phyloP scores from a whole-genome alignment of 2,797 vertebrate genomes.

The Heterohyrax brucei region DNA sequence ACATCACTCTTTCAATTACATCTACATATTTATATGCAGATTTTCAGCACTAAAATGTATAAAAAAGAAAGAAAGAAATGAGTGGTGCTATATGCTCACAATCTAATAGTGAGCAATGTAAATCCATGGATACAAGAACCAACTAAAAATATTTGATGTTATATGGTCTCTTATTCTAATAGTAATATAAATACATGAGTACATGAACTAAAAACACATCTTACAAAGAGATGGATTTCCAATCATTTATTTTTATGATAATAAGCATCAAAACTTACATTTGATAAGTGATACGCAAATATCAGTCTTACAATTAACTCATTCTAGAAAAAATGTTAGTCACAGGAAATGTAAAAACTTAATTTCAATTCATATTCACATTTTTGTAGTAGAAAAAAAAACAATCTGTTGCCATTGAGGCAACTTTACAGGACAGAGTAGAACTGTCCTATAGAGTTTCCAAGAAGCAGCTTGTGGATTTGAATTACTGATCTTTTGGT shows the following conservation, averaged over 20 bases:
- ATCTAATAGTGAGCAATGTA: neutral
- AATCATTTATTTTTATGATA: constrained; percentile 17
- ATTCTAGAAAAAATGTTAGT: neutral
- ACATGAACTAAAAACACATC: neutral
- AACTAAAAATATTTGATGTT: neutral
- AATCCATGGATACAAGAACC: constrained; percentile 17
- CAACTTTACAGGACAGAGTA: no score
- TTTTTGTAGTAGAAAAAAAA: neutral
- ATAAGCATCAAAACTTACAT: constrained; percentile 16
- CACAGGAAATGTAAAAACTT: constrained; percentile 31
- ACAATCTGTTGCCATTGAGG: no score
- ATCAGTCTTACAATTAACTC: constrained; percentile 10
- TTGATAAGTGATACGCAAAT: constrained; percentile 31
- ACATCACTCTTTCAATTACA: constrained; percentile 18
- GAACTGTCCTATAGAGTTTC: no score
- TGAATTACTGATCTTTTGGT: no score
- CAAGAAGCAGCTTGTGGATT: no score
- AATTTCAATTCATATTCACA: constrained; percentile 21
- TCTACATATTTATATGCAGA: constrained; percentile 31
- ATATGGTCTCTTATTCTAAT: neutral
- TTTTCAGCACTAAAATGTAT: constrained; percentile 50
- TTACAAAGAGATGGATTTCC: constrained; percentile 19
- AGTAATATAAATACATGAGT: constrained; percentile 14
- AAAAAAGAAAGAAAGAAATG: constrained; percentile 31
- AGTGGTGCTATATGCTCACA: neutral